phyloP scores from a whole-genome alignment of 1,140 invertebrate species.

The Acyrthosiphon pisum region DNA sequence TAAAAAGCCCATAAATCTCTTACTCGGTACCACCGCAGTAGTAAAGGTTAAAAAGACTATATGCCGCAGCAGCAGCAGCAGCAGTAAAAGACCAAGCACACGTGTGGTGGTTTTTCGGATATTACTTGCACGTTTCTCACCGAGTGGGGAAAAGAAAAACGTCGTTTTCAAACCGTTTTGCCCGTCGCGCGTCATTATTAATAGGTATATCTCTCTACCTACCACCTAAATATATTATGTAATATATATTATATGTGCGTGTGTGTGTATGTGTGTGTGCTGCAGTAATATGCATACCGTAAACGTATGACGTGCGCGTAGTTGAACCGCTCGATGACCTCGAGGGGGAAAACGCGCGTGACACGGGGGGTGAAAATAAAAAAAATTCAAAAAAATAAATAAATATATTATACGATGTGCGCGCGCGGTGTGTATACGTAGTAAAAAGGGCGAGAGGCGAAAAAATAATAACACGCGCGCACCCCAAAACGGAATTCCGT shows the following conservation, averaged over 20 bases:
- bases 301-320: neutral
- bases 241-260: neutral
- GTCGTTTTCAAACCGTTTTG: conserved; percentile 24
- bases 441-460: conserved; percentile 8
- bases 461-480: conserved; percentile 39
- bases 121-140: conserved; percentile 47
- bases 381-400: conserved; percentile 33
- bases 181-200: neutral
- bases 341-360: conserved; percentile 24
- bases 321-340: conserved; percentile 41
- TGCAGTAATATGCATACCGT: too few species aligned
- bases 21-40: neutral
- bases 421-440: neutral
- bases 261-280: too few species aligned
- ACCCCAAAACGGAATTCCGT: conserved; percentile 35
- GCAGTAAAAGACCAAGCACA: conserved; percentile 17
- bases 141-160: neutral
- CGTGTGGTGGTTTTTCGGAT: conserved; percentile 12
- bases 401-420: neutral
- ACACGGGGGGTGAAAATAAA: conserved; percentile 17
- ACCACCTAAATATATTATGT: neutral
- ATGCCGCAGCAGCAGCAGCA: neutral
- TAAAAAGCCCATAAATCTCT: conserved; percentile 54
- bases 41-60: conserved; percentile 51
- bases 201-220: neutral